Base-by-base conservation (phyloP, 2,888 invertebrate genomes). In the Macrophya alboannulata region DNA sequence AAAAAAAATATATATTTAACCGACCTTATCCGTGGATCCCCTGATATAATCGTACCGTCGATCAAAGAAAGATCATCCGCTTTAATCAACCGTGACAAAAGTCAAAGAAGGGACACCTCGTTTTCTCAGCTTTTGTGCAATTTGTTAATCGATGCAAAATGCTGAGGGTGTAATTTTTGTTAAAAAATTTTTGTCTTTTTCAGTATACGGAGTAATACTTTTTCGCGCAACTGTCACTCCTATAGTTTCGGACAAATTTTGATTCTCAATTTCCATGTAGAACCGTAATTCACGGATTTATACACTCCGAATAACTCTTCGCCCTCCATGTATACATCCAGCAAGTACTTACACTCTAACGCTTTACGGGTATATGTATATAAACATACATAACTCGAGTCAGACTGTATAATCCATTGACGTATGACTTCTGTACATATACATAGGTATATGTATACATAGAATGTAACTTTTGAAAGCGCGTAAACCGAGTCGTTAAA, bases 61-160 rank as follows among this genome's bases (percentile, higher is more conserved):
- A 74, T 74, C 74, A 74, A 74, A 74, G 74, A 74, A 74, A 74
- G 45, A 74, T 74, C 74, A 43, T n/a, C 25, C 31, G 5, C 6
- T n/a, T 21, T 45, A 21, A 74, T 45, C 45, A 25, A 10, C 15
- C 45, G 74, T 43, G 45, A 45, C n/a, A 74, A 74, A 74, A 74
- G 45, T 74, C 45, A 74, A 74, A 74, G 15, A 45, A 74, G 21
- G 12, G 12, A n/a, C 25, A 74, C 25, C 62, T 62, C 62, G 21
- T 25, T 25, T 31, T 51, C 51, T 51, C 51, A 3, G 4, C 51
- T 4, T 51, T 17, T 51, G 17, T 51, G 51, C 17, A 17, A 51
- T 59, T 10, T n/a, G 59, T 59, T 17, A 12, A 17, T 51, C 17
- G 51, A 17, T 17, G 51, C 17, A 17, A 12, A 51, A 51, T 51